These are phyloP conservation scores for Silurus glanis DNA, from an alignment of 2,113 vertebrate genomes.

Conservation along the genomic window DNA sequence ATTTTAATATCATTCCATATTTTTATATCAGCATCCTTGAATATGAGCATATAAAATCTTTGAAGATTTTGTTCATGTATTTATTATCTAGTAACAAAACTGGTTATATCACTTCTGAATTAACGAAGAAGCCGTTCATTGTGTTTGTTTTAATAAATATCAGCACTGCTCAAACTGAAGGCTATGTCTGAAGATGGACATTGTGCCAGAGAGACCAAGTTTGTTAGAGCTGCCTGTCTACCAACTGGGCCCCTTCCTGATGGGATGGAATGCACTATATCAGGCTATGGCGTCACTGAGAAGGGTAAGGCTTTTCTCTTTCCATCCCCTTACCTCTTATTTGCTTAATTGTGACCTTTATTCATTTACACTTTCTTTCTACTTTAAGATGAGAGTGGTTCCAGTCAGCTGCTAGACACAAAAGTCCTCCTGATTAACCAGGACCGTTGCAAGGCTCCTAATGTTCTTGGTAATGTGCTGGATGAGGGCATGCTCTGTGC, in stretches of 20 bases:
- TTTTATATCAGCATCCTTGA: background rate
- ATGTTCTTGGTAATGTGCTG: constrained; percentile 62
- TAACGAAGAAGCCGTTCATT: background rate
- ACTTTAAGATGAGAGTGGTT: constrained; percentile 36
- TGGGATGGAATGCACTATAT: constrained; percentile 78
- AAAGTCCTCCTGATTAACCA: constrained; percentile 79
- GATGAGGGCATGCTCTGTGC: constrained; percentile 85
- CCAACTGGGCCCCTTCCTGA: constrained; percentile 66
- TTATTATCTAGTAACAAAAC: background rate
- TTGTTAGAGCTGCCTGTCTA: constrained; percentile 78
- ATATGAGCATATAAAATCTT: too few species aligned
- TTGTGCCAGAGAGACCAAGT: constrained; percentile 79
- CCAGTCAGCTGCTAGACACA: constrained; percentile 76
- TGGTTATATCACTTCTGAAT: background rate
- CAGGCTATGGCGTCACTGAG: constrained; percentile 84
- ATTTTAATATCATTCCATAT: background rate
- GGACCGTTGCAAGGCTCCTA: constrained; percentile 66
- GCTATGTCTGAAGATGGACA: constrained; percentile 59
- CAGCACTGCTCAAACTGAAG: constrained; percentile 81
- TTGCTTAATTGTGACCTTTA: background rate
- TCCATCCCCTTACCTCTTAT: background rate
- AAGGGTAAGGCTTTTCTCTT: constrained; percentile 55
- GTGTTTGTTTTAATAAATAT: background rate
- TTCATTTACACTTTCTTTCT: background rate
- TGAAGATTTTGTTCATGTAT: background rate